phyloP scores from a whole-genome alignment of 37 sponge, comb jelly and placozoan species.

The Eunapius fragilis region DNA sequence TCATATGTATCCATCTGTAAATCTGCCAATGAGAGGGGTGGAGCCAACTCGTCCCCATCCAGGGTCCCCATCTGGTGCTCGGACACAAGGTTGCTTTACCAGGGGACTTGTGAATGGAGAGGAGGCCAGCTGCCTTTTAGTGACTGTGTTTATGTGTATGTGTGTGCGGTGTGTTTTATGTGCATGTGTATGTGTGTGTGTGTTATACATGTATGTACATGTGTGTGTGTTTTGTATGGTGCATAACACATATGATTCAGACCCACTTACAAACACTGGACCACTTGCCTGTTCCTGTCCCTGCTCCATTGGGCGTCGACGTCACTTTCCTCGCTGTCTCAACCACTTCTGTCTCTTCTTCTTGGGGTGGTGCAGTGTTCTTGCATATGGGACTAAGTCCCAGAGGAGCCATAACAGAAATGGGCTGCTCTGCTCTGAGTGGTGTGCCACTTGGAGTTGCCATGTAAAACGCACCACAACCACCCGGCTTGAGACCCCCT shows the following conservation, averaged over 20 bases:
- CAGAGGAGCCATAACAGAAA: neutral
- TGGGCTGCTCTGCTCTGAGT: neutral
- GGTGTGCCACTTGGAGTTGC: neutral
- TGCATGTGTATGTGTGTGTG: neutral
- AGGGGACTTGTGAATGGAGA: slow-evolving; percentile 53
- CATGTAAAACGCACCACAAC: neutral
- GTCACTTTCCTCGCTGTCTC: neutral
- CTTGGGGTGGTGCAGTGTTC: neutral
- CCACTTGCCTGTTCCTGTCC: neutral
- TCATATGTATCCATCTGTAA: slow-evolving; percentile 34
- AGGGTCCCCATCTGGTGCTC: neutral
- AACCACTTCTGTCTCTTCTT: neutral
- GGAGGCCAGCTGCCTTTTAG: slow-evolving; percentile 34
- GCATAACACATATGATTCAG: neutral
- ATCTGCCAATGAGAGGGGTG: slow-evolving; percentile 39
- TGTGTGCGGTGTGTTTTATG: neutral
- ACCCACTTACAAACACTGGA: neutral
- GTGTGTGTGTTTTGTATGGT: neutral
- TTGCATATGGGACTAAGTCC: neutral
- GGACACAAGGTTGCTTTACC: slow-evolving; percentile 33
- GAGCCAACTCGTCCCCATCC: slow-evolving; percentile 10
- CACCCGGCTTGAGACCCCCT: neutral
- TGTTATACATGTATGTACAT: neutral
- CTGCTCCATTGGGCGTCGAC: neutral
- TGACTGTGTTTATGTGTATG: neutral